Percentiles rank a stretch among this genome's conserved stretches.
These are phyloP conservation scores for Pan paniscus DNA, from an alignment of 2,113 vertebrate genomes.

Conservation along the genomic window DNA sequence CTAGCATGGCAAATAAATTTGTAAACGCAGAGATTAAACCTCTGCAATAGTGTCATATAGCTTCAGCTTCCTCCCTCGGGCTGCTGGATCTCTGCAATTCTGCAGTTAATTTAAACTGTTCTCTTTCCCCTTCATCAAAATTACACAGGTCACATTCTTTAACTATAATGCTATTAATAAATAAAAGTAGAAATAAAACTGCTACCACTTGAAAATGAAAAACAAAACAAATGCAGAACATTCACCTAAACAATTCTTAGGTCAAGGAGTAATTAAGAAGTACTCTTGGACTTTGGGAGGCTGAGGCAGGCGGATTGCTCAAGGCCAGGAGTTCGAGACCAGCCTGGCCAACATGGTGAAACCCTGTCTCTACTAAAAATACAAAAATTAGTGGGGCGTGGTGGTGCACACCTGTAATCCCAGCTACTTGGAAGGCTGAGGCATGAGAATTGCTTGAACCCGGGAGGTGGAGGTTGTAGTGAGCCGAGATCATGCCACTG, in stretches of 20 bases:
- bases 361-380: no score
- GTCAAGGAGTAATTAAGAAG: conserved; percentile 7
- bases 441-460: no score
- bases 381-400: no score
- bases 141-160: background rate
- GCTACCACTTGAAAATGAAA: background rate
- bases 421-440: no score
- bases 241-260: background rate
- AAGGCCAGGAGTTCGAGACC: no score
- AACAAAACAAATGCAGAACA: background rate
- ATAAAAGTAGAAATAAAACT: background rate
- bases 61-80: background rate
- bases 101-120: background rate
- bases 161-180: background rate
- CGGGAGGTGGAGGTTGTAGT: no score
- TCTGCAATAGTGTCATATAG: background rate
- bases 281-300: background rate
- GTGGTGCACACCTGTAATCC: no score
- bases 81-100: background rate
- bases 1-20: background rate
- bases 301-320: no score
- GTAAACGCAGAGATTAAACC: background rate
- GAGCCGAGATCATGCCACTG: no score
- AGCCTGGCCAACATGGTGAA: no score
- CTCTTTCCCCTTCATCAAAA: background rate